Evolutionary conservation across 2,113 vertebrate species (phyloP).

Genomic region (Hyla sarda): DNA sequence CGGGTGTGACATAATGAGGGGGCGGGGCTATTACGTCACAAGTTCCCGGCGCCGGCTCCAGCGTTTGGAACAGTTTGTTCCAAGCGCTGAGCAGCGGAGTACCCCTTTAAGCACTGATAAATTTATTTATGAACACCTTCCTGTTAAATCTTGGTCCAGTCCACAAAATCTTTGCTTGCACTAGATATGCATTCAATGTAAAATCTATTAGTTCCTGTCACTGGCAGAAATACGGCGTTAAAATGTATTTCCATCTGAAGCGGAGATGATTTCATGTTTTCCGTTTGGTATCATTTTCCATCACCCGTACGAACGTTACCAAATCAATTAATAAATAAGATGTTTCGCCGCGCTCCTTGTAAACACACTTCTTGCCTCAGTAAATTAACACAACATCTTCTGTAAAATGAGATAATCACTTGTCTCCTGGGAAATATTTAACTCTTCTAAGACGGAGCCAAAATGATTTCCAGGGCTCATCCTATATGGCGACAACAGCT

Average conservation of each 20-base stretch:
- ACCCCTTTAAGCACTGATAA: too few species aligned
- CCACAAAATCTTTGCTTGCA: not conserved
- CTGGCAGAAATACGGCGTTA: not conserved
- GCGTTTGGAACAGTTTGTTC: too few species aligned
- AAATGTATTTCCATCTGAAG: not conserved
- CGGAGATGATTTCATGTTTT: constrained; percentile 2
- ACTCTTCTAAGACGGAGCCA: constrained; percentile 11
- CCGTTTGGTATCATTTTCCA: constrained; percentile 14
- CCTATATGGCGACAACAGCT: not conserved
- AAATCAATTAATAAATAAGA: constrained; percentile 52
- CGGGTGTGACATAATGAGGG: too few species aligned
- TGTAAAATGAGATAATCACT: constrained; percentile 43
- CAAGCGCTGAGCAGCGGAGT: too few species aligned
- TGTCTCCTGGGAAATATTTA: constrained; percentile 42
- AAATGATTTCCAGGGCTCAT: not conserved
- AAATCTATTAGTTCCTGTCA: not conserved
- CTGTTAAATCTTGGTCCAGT: not conserved
- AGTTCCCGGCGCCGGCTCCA: too few species aligned
- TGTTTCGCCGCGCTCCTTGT: constrained; percentile 32
- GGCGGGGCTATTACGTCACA: too few species aligned
- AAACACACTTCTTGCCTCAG: constrained; percentile 43
- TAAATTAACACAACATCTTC: constrained; percentile 46
- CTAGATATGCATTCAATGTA: not conserved
- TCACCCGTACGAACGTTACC: constrained; percentile 3
- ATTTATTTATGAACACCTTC: too few species aligned